These are phyloP conservation scores for Spongia lamella DNA, from an alignment of 37 sponge, comb jelly and placozoan species.

Conservation along the genomic window DNA sequence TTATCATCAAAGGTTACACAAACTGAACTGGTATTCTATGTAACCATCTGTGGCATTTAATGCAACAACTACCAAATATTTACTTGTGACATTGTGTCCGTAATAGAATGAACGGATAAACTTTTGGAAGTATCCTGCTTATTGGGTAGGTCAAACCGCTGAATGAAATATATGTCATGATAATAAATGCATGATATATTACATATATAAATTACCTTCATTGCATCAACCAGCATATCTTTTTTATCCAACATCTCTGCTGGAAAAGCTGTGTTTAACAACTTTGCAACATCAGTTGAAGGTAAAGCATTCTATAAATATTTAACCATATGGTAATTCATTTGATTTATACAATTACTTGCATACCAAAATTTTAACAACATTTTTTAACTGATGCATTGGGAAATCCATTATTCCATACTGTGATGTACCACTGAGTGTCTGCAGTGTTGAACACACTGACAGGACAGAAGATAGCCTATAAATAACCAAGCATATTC, in stretches of 20 bases:
- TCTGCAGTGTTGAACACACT: conserved; percentile 44
- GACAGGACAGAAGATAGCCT: conserved; percentile 53
- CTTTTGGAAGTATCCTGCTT: too few species aligned
- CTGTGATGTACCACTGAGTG: conserved; percentile 31
- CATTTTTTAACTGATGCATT: conserved; percentile 6
- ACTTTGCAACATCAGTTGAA: not conserved
- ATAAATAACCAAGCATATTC: not conserved
- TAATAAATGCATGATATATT: too few species aligned
- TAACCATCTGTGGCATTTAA: too few species aligned
- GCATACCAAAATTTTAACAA: conserved; percentile 21
- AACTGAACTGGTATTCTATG: too few species aligned
- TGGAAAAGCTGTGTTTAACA: conserved; percentile 35
- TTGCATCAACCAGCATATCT: conserved; percentile 22
- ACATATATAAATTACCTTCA: too few species aligned
- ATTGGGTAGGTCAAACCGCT: too few species aligned
- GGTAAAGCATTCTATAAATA: conserved; percentile 28
- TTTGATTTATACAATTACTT: not conserved
- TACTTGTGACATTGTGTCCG: too few species aligned
- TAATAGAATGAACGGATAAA: too few species aligned
- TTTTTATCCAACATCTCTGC: conserved; percentile 15
- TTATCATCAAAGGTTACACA: too few species aligned
- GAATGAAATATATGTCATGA: too few species aligned
- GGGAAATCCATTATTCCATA: conserved; percentile 24
- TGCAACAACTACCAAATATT: too few species aligned
- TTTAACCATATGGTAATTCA: not conserved